phyloP scores from a whole-genome alignment of 35 echinoderm and acorn worm genomes.

The Chiridota heheva region DNA sequence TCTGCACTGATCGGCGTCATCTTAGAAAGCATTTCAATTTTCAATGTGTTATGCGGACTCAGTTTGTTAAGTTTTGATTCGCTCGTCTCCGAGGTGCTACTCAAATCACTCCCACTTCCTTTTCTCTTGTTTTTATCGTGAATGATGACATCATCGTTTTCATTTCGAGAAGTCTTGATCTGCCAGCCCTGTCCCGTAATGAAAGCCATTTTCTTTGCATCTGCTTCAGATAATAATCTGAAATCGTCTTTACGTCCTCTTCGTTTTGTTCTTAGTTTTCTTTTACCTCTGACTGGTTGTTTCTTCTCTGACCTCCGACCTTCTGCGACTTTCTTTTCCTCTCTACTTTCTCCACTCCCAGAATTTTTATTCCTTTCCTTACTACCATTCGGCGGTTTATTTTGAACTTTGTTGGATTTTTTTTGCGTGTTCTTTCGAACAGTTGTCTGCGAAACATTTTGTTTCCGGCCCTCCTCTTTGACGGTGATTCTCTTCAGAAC shows the following conservation, averaged over 20 bases:
- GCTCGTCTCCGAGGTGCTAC: not conserved
- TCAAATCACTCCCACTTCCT: no score
- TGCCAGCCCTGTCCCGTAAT: slow-evolving; percentile 95
- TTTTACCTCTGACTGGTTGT: slow-evolving; percentile 27
- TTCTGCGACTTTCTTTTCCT: slow-evolving; percentile 26
- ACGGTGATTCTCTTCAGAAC: slow-evolving; percentile 11
- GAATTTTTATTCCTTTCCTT: slow-evolving; percentile 18
- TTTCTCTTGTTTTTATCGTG: slow-evolving; percentile 16
- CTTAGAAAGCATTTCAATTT: slow-evolving; percentile 61
- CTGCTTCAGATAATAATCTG: slow-evolving; percentile 66
- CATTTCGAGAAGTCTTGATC: slow-evolving; percentile 81
- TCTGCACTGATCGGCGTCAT: slow-evolving; percentile 52
- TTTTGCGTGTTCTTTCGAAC: slow-evolving; percentile 22
- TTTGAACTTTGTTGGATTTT: slow-evolving; percentile 8
- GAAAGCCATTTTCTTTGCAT: slow-evolving; percentile 82
- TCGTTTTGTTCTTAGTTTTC: slow-evolving; percentile 10
- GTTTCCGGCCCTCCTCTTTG: not conserved
- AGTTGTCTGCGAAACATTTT: not conserved
- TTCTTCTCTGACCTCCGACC: slow-evolving; percentile 1
- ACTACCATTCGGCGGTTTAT: slow-evolving; percentile 8
- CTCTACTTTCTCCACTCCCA: slow-evolving; percentile 22
- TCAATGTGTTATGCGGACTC: slow-evolving; percentile 73
- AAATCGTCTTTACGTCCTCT: slow-evolving; percentile 31
- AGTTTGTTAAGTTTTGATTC: not conserved
- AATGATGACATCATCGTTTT: slow-evolving; percentile 75